Base-by-base conservation (phyloP, 2,888 invertebrate genomes). In the Altica lythri region DNA sequence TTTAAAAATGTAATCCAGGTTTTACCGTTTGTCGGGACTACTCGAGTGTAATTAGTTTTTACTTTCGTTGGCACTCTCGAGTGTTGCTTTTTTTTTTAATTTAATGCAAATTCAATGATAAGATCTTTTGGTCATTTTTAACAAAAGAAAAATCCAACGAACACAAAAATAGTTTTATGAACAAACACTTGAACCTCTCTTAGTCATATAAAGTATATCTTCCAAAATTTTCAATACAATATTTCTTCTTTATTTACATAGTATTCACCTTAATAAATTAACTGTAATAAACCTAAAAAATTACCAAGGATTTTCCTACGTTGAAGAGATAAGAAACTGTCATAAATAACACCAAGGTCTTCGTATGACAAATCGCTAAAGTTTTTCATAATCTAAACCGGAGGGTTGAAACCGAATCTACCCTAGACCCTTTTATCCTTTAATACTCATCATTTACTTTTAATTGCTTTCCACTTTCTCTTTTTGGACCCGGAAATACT, bases 381-480 rank as follows among this genome's bases (percentile, higher is more conserved):
- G 42, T 42, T 42, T 42, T 42, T 40, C 27, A 42, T 42, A 42
- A 42, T 42, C 42, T 27, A 4, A 42, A 42, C 42, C 27, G 17
- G 42, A 27, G 27, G 29, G 42, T 17, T 14, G 3, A n/a, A 4
- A 16, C 16, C 42, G 38, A 4, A 10, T 12, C 2, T 2, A 8
- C 30, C 6, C 19, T 38, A 1, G 6, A 17, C 43, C 13, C 19
- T 43, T 25, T 8, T 22, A 14, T 14, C 40, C 25, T 4, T 25
- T 14, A 16, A 48, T 29, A 34, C 37, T 35, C 46, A 35, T 48
- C 29, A 48, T 48, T 48, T 38, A 48, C 38, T 48, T 48, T 48
- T 48, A 48, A 48, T 48, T 48, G 48, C 48, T 30, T 38, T 38
- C 29, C 29, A 48, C 38, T 48, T 48, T 48, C 48, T 38, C 38